Conservation (phyloP, 2,888 invertebrate genomes). For the Parelbella ahira region DNA sequence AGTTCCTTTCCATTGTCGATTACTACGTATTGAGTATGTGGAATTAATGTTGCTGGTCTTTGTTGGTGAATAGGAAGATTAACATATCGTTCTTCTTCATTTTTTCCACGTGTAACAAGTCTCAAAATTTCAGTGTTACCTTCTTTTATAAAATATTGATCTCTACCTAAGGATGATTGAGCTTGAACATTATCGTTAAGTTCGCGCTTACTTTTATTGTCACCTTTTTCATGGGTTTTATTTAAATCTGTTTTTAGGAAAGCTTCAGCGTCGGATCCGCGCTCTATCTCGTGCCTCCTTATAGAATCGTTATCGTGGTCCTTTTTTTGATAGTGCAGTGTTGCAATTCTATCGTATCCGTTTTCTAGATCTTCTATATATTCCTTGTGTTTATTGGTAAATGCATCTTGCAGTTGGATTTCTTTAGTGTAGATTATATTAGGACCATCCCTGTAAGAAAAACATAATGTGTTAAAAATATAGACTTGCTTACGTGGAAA, state of each 20-base stretch:
- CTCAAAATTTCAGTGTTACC: slow-evolving; percentile 92
- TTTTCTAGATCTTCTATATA: slow-evolving; percentile 82
- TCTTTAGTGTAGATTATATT: slow-evolving; percentile 80
- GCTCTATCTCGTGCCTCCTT: slow-evolving; percentile 87
- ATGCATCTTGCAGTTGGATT: slow-evolving; percentile 74
- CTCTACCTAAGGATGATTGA: slow-evolving; percentile 75
- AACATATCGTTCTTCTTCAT: slow-evolving; percentile 83
- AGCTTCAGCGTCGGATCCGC: slow-evolving; percentile 84
- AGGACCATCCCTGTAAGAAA: slow-evolving; percentile 69
- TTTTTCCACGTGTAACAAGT: slow-evolving; percentile 86
- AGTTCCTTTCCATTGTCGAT: slow-evolving; percentile 91
- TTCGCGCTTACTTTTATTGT: slow-evolving; percentile 51
- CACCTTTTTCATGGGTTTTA: slow-evolving; percentile 52
- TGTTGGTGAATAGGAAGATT: slow-evolving; percentile 77
- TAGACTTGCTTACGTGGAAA: not conserved
- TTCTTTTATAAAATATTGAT: slow-evolving; percentile 89
- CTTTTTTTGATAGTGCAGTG: slow-evolving; percentile 64
- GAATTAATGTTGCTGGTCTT: slow-evolving; percentile 77
- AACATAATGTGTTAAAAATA: not conserved
- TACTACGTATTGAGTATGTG: slow-evolving; percentile 82
- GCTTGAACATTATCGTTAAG: slow-evolving; percentile 53
- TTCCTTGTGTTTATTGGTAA: slow-evolving; percentile 75
- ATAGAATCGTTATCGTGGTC: slow-evolving; percentile 87
- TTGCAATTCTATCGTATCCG: slow-evolving; percentile 75
- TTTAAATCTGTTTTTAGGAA: slow-evolving; percentile 66